phyloP scores from a whole-genome alignment of 2,113 vertebrate genomes.

The Archocentrus centrarchus region DNA sequence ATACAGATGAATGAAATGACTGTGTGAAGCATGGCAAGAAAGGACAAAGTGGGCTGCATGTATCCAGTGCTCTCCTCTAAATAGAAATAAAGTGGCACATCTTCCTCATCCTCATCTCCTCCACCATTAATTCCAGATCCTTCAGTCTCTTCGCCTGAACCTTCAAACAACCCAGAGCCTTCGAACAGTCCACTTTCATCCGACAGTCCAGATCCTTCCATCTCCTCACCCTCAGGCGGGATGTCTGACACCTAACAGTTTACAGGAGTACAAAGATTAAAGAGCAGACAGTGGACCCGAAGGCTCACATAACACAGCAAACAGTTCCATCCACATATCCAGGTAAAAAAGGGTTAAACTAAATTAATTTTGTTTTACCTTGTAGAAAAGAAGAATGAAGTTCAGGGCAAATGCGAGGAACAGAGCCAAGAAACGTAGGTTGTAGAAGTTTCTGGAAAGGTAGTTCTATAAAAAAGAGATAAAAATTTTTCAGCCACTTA shows the following conservation, averaged over 20 bases:
- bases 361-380: constrained; percentile 70
- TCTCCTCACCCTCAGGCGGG: constrained; percentile 80
- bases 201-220: constrained; percentile 70
- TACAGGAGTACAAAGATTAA: neutral
- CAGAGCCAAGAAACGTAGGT: constrained; percentile 90
- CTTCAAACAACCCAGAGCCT: constrained; percentile 79
- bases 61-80: constrained; percentile 96
- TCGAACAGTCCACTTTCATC: constrained; percentile 80
- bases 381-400: constrained; percentile 95
- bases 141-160: constrained; percentile 78
- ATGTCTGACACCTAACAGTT: constrained; percentile 86
- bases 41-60: constrained; percentile 90
- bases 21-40: constrained; percentile 87
- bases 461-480: constrained; percentile 84
- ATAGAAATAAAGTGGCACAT: constrained; percentile 89
- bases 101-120: constrained; percentile 84
- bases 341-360: neutral
- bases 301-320: neutral
- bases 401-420: constrained; percentile 94
- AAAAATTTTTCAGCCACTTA: neutral
- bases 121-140: constrained; percentile 82
- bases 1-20: constrained; percentile 94
- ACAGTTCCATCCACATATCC: neutral
- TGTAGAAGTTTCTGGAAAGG: constrained; percentile 95
- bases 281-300: neutral